Evolutionary conservation across 2,797 vertebrate genomes (phyloP).

Genomic region (Poeciliopsis gracilis): DNA sequence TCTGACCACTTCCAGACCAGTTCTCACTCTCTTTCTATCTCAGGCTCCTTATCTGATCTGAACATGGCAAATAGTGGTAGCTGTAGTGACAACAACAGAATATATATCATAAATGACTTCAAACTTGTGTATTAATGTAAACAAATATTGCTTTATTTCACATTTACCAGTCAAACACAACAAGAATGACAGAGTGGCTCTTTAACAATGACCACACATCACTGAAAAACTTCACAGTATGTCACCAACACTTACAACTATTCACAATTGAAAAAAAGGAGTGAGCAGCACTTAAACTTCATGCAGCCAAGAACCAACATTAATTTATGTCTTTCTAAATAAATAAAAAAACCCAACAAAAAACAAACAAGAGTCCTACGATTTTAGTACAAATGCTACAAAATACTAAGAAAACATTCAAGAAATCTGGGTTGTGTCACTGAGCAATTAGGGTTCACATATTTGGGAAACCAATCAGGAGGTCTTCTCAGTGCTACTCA

Average conservation of each 20-base stretch:
- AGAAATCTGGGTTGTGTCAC: slow-evolving; percentile 24
- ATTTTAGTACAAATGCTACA: slow-evolving; percentile 52
- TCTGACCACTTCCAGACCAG: not conserved
- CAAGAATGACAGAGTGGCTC: slow-evolving; percentile 34
- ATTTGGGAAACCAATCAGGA: slow-evolving; percentile 52
- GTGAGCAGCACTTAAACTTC: slow-evolving; percentile 42
- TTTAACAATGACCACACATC: slow-evolving; percentile 41
- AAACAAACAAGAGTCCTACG: slow-evolving; percentile 16
- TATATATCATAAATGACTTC: not conserved
- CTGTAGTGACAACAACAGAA: not conserved
- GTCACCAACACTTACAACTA: slow-evolving; percentile 29
- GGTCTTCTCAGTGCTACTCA: slow-evolving; percentile 31
- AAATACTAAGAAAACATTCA: slow-evolving; percentile 48
- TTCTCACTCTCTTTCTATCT: not conserved
- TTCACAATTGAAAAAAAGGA: slow-evolving; percentile 21
- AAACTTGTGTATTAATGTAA: slow-evolving; percentile 17
- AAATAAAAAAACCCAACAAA: slow-evolving; percentile 10
- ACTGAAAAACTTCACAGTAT: slow-evolving; percentile 51
- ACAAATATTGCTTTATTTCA: slow-evolving; percentile 69
- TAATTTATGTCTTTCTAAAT: slow-evolving; percentile 38
- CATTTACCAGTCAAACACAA: slow-evolving; percentile 37
- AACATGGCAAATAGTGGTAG: not conserved
- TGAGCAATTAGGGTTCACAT: slow-evolving; percentile 47
- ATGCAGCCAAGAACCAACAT: slow-evolving; percentile 38
- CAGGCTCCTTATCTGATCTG: not conserved